Percentiles rank a stretch among this genome's conserved stretches.
Evolutionary conservation across 2,888 invertebrate species (phyloP).

Genomic region (Ecliptopera silaceata): DNA sequence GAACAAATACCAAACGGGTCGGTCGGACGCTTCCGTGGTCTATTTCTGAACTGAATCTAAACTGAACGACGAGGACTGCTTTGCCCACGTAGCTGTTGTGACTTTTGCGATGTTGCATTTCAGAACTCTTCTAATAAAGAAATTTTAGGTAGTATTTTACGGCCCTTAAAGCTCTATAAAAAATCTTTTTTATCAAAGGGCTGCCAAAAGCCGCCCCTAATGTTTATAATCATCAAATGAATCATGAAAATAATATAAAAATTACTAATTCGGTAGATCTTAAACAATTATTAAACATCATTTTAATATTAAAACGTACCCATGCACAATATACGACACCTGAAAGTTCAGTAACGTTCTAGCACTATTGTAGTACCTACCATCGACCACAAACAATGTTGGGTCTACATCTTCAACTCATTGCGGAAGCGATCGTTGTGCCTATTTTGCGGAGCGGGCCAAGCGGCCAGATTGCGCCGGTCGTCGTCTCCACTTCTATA

Average conservation of each 20-base stretch:
- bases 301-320: too few species aligned
- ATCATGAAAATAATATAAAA: too few species aligned
- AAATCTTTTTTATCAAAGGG: too few species aligned
- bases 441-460: conserved; percentile 68
- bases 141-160: background rate
- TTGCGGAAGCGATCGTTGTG: conserved; percentile 71
- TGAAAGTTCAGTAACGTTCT: background rate
- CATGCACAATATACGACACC: too few species aligned
- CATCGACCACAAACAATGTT: conserved; percentile 31
- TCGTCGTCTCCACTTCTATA: conserved; percentile 77
- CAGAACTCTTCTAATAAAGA: conserved; percentile 22
- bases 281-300: too few species aligned
- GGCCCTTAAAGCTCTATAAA: too few species aligned
- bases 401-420: conserved; percentile 49
- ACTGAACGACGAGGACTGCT: conserved; percentile 68
- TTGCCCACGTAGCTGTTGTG: conserved; percentile 54
- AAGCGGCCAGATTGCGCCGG: conserved; percentile 64
- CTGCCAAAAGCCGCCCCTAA: too few species aligned
- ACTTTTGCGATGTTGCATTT: conserved; percentile 61
- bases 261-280: too few species aligned
- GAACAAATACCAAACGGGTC: conserved; percentile 83
- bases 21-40: conserved; percentile 80
- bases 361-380: background rate
- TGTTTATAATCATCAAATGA: too few species aligned
- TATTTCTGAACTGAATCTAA: conserved; percentile 80